phyloP scores from a whole-genome alignment of 2,888 invertebrate species.

The Lottia gigantea region DNA sequence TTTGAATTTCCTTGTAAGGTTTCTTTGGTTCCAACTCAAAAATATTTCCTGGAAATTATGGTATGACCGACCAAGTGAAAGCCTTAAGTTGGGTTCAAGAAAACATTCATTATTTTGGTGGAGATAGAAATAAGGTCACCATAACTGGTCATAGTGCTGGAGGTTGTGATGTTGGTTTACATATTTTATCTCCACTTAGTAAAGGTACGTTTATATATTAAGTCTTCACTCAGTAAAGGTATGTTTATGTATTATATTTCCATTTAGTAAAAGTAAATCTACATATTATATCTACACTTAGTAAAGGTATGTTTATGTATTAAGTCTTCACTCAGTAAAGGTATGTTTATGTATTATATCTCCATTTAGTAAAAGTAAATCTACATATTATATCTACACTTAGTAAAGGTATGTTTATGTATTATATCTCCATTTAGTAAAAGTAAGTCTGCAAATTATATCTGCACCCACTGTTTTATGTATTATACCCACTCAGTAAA shows the following conservation, averaged over 20 bases:
- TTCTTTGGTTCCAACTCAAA: constrained; percentile 22
- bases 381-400: background rate
- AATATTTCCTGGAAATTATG: constrained; percentile 37
- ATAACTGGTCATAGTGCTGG: constrained; percentile 44
- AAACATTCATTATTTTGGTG: constrained; percentile 37
- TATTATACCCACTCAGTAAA: no score
- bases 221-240: constrained; percentile 39
- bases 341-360: background rate
- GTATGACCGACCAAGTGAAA: constrained; percentile 36
- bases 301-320: no score
- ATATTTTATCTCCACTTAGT: constrained; percentile 3
- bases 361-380: background rate
- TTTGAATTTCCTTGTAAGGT: constrained; percentile 12
- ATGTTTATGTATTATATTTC: background rate
- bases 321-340: background rate
- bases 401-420: no score
- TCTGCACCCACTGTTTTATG: no score
- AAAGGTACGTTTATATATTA: background rate
- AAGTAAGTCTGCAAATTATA: no score
- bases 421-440: no score
- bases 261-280: background rate
- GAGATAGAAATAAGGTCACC: constrained; percentile 34
- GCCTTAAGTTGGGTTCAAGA: constrained; percentile 38
- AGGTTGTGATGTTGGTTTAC: constrained; percentile 36
- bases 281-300: background rate